Conservation (phyloP, 2,797 vertebrate species). For the Acanthurus tractus region DNA sequence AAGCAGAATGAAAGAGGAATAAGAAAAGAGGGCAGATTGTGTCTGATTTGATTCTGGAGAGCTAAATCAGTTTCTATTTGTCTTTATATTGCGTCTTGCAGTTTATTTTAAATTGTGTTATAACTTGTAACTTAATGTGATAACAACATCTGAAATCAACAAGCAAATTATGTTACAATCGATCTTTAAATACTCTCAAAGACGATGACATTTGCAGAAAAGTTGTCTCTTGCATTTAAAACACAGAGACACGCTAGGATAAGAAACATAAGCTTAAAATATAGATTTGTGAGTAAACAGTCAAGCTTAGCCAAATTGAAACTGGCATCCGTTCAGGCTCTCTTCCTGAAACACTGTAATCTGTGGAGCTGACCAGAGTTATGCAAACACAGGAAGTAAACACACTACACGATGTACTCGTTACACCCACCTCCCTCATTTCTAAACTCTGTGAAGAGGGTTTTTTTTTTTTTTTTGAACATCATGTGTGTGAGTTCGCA, state of each 20-base stretch:
- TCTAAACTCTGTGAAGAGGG: neutral
- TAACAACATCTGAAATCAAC: constrained; percentile 18
- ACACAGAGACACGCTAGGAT: neutral
- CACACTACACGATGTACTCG: neutral
- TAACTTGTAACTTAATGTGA: constrained; percentile 8
- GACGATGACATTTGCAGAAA: constrained; percentile 1
- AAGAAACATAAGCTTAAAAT: neutral
- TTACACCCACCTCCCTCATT: neutral
- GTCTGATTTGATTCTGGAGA: constrained; percentile 5
- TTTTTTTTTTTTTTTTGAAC: neutral
- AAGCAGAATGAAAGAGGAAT: constrained; percentile 25
- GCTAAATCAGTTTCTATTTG: constrained; percentile 7
- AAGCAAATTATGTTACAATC: neutral
- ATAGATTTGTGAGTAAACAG: neutral
- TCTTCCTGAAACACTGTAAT: neutral
- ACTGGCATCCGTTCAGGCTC: neutral
- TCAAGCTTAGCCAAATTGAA: neutral
- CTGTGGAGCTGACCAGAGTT: neutral
- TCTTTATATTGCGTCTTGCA: constrained; percentile 1
- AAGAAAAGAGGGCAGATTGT: constrained; percentile 3
- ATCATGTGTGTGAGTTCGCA: constrained; percentile 28
- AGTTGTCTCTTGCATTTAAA: neutral
- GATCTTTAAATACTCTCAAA: neutral
- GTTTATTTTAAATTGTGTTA: neutral
- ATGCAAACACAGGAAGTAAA: neutral